Percentiles rank a stretch among this genome's conserved stretches.
Evolutionary conservation across 2,797 vertebrate species (phyloP).

Genomic region (Enteromius thamalakanensis): DNA sequence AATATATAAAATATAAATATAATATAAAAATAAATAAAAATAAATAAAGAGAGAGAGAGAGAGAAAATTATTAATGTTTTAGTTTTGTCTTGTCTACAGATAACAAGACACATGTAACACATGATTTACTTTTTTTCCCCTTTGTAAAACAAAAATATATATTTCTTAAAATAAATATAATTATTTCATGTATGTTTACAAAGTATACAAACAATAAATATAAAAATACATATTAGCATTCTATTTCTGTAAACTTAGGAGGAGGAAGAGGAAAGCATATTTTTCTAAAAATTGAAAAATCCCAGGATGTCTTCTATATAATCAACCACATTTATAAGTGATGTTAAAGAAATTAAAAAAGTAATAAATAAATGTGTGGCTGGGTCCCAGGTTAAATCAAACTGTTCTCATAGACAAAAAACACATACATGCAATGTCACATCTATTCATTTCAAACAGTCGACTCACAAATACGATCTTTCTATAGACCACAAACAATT

Average conservation of each 20-base stretch:
- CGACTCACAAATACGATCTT: neutral
- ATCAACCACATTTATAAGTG: neutral
- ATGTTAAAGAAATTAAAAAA: neutral
- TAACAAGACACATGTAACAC: neutral
- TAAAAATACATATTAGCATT: neutral
- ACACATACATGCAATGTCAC: neutral
- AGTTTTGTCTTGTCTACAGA: neutral
- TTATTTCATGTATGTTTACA: neutral
- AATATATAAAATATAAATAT: too few relatives aligned
- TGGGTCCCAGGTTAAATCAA: neutral
- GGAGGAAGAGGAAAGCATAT: neutral
- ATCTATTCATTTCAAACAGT: constrained; percentile 4
- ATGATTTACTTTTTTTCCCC: neutral
- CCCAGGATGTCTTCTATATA: neutral
- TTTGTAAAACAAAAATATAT: neutral
- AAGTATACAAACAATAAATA: neutral
- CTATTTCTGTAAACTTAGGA: neutral
- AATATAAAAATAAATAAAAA: too few relatives aligned
- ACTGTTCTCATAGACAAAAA: neutral
- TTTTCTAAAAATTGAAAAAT: neutral
- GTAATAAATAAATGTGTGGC: neutral
- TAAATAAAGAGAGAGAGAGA: too few relatives aligned
- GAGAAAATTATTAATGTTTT: neutral
- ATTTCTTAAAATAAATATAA: neutral
- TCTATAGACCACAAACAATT: neutral